phyloP scores from a whole-genome alignment of 2,888 invertebrate genomes.

The Eledone cirrhosa region DNA sequence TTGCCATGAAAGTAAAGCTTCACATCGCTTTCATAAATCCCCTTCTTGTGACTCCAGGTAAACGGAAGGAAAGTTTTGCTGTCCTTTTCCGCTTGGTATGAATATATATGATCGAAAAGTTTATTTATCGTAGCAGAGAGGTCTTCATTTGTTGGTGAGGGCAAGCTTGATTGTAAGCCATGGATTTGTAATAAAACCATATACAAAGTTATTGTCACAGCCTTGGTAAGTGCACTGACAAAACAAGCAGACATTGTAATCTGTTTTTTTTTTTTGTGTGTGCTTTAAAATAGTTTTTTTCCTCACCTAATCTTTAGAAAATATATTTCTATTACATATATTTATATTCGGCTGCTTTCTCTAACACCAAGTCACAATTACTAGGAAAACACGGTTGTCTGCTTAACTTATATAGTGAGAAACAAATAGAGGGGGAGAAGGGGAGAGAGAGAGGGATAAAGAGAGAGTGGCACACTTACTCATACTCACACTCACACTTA shows the following conservation, averaged over 20 bases:
- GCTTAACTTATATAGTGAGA: no score
- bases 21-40: constrained; percentile 56
- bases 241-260: no score
- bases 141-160: not conserved
- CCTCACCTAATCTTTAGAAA: not conserved
- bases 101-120: constrained; percentile 39
- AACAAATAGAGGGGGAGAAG: no score
- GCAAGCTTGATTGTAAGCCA: no score
- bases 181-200: no score
- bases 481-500: not conserved
- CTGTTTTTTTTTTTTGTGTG: no score
- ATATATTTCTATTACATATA: no score
- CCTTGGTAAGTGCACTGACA: no score
- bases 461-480: not conserved
- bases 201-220: no score
- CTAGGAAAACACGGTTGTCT: no score
- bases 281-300: not conserved
- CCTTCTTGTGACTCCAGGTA: constrained; percentile 48
- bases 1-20: constrained; percentile 53
- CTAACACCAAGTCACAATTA: no score
- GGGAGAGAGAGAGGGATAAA: not conserved
- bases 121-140: constrained; percentile 35
- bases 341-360: no score
- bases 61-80: constrained; percentile 41
- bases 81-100: constrained; percentile 42